These are phyloP conservation scores for Platichthys flesus DNA, from an alignment of 2,113 vertebrate genomes.

Conservation along the genomic window DNA sequence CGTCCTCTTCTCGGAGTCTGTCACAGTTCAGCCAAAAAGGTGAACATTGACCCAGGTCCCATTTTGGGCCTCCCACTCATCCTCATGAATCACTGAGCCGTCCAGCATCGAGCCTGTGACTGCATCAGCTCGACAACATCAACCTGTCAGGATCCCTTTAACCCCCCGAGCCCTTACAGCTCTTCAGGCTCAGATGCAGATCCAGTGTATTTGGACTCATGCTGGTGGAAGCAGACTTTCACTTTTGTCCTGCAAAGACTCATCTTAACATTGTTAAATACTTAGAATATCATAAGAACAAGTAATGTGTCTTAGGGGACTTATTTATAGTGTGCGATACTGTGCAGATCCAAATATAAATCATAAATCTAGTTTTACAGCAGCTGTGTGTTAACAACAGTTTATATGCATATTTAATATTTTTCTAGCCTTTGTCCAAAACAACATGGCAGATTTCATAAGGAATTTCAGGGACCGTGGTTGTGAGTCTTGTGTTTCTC, in stretches of 20 bases:
- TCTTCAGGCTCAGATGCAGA: conserved; percentile 55
- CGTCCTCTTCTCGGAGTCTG: conserved; percentile 46
- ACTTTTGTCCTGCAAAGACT: neutral
- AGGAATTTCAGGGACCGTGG: too few species aligned
- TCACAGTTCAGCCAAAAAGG: conserved; percentile 55
- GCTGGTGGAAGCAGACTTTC: conserved; percentile 14
- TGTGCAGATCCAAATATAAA: too few species aligned
- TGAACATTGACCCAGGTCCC: conserved; percentile 83
- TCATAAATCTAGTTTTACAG: too few species aligned
- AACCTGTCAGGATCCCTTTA: conserved; percentile 72
- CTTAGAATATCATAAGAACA: too few species aligned
- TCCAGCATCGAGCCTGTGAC: conserved; percentile 63
- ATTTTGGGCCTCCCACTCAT: conserved; percentile 73
- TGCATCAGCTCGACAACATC: conserved; percentile 77
- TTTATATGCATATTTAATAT: too few species aligned
- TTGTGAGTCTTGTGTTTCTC: too few species aligned
- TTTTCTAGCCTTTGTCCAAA: too few species aligned
- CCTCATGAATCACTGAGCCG: conserved; percentile 81
- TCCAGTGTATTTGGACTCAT: conserved; percentile 13
- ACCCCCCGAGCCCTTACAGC: conserved; percentile 20
- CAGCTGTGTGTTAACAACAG: too few species aligned
- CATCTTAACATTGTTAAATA: neutral
- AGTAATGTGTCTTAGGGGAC: too few species aligned
- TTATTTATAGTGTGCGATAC: too few species aligned
- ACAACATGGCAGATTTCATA: too few species aligned